Conservation (phyloP, 92 coral and sea anemone genomes). For the Phymanthus crucifer region DNA sequence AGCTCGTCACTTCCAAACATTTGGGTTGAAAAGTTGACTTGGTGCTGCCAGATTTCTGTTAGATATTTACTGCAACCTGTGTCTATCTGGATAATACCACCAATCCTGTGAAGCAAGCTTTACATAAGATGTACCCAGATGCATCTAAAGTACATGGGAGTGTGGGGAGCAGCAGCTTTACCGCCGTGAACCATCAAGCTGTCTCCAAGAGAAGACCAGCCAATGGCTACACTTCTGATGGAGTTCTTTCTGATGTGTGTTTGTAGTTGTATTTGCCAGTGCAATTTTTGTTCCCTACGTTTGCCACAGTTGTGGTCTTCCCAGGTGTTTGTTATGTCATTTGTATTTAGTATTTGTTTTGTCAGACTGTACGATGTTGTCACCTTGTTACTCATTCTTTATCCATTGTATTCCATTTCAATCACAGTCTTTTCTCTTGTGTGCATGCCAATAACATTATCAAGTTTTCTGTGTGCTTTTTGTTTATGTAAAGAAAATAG, state of each 20-base stretch:
- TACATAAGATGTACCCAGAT: constrained; percentile 12
- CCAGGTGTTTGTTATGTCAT: not conserved
- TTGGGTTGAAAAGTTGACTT: not conserved
- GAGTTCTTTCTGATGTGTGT: constrained; percentile 20
- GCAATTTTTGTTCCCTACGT: not conserved
- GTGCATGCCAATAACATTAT: no score
- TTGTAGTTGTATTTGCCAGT: constrained; percentile 10
- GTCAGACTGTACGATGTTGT: no score
- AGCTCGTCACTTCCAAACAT: not conserved
- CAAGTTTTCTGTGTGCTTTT: no score
- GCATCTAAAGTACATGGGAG: constrained; percentile 3
- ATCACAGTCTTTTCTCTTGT: no score
- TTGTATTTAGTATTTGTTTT: not conserved
- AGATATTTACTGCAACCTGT: constrained; percentile 2
- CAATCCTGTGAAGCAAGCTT: constrained; percentile 13
- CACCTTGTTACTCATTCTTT: no score
- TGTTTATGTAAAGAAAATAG: no score
- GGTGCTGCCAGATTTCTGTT: constrained; percentile 15
- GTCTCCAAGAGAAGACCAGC: constrained; percentile 6
- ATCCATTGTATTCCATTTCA: no score
- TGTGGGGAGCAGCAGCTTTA: constrained; percentile 17
- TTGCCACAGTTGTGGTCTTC: not conserved
- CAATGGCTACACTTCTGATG: constrained; percentile 10
- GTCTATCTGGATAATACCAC: constrained; percentile 3
- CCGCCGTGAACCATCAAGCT: constrained; percentile 5